phyloP scores from a whole-genome alignment of 92 coral and sea anemone species.

The Metridium senile region DNA sequence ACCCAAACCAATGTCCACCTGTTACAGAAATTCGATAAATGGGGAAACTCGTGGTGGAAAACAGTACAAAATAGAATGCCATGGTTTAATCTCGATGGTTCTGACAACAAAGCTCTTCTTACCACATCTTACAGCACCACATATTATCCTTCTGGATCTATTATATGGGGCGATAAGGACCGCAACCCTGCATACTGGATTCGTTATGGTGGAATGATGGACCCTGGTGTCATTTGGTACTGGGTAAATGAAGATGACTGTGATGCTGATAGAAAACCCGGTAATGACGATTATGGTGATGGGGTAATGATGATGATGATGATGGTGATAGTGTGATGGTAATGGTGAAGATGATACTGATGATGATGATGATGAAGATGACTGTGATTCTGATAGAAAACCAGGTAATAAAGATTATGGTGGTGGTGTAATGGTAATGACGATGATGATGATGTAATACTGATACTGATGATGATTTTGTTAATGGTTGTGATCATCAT shows the following conservation, averaged over 20 bases:
- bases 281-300: neutral
- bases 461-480: too few relatives aligned
- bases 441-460: neutral
- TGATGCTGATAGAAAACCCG: conserved; percentile 46
- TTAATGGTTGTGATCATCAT: too few relatives aligned
- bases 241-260: conserved; percentile 68
- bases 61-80: conserved; percentile 50
- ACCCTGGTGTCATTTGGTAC: conserved; percentile 61
- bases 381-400: too few relatives aligned
- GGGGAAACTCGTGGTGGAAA: conserved; percentile 39
- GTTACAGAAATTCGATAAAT: conserved; percentile 34
- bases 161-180: conserved; percentile 39
- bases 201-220: conserved; percentile 31
- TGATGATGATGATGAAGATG: too few relatives aligned
- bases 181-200: conserved; percentile 50
- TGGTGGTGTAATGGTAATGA: too few relatives aligned
- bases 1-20: conserved; percentile 43
- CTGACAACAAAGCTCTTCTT: conserved; percentile 26
- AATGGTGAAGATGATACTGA: too few relatives aligned
- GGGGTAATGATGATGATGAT: too few relatives aligned
- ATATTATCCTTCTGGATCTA: conserved; percentile 27
- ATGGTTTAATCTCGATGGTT: conserved; percentile 45
- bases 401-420: too few relatives aligned
- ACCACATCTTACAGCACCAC: conserved; percentile 34
- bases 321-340: too few relatives aligned